Percentiles rank a stretch among this genome's conserved stretches.
Evolutionary conservation across 2,113 vertebrate genomes (phyloP).

Genomic region (Charina bottae): DNA sequence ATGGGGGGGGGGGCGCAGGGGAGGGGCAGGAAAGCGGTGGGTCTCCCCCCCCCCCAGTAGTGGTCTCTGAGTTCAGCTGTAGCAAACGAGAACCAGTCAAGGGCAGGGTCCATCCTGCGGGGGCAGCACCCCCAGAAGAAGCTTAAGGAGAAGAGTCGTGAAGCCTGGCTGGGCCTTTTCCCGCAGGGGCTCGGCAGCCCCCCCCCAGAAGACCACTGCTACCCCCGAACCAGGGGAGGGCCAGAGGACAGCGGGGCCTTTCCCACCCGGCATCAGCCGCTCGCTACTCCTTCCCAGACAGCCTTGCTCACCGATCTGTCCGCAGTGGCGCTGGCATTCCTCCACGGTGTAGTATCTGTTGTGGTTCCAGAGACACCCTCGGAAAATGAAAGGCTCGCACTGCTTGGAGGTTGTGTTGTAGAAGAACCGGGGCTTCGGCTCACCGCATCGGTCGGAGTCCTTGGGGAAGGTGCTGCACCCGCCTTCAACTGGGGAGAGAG

Average conservation of each 20-base stretch:
- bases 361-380: background rate
- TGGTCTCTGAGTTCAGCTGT: background rate
- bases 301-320: background rate
- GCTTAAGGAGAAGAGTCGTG: background rate
- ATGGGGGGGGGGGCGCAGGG: background rate
- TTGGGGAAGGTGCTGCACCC: background rate
- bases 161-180: background rate
- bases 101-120: background rate
- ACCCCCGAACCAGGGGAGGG: no score
- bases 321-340: slow-evolving; percentile 3
- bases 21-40: background rate
- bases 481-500: background rate
- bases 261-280: no score
- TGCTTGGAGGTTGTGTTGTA: background rate
- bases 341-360: background rate
- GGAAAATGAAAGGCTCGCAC: background rate
- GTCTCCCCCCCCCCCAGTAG: background rate
- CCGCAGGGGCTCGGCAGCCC: background rate
- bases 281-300: background rate
- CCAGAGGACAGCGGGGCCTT: no score
- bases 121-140: background rate
- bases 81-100: background rate
- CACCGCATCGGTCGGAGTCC: background rate
- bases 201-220: background rate
- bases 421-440: background rate